Base-by-base conservation (phyloP, 1,140 invertebrate species). In the Chrysopa pallens region DNA sequence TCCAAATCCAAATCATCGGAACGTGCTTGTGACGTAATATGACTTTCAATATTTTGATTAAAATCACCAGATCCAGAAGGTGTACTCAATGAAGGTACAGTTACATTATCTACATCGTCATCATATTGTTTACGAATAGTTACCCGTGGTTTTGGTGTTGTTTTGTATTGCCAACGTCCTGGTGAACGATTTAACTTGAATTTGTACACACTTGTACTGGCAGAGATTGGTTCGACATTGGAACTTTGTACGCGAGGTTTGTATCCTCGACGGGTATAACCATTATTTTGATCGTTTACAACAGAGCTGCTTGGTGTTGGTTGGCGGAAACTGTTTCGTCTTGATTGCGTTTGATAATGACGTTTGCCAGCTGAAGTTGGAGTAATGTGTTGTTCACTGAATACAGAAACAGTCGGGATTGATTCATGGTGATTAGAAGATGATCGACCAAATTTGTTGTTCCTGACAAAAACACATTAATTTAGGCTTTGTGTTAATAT, bases 141-240 rank as follows among this genome's bases (percentile, higher is more conserved):
- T 0, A 89, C 76, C 55, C 84, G 73, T 3, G 85, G 85, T 54
- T 87, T 89, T 1, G 84, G 78, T 2, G 84, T 81, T 1, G 84
- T 84, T 58, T 86, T 88, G 56, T 87, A 89, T 42, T 87, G 80
- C 83, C 84, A 89, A 46, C 84, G 73, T 28, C 82, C 81, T 36
- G 82, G 79, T 0, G 80, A 70, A 39, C 81, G 66, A 42, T 82
- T 77, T 11, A 84, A 59, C 55, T 84, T 87, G 48, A 81, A 77
- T 60, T 84, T 83, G 55, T 74, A 76, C 27, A 76, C 59, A 49
- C 68, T 74, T 17, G 73, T 72, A 2, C 72, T 69, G 31, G 60
- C 52, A 36, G 58, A 50, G 39, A 55, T 54, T 1, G 58, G 59
- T 40, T 76, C 73, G 1, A 73, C 68, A 29, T 64, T 53, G 11